Base-by-base conservation (phyloP, 2,888 invertebrate species). In the Abrostola triplasia region DNA sequence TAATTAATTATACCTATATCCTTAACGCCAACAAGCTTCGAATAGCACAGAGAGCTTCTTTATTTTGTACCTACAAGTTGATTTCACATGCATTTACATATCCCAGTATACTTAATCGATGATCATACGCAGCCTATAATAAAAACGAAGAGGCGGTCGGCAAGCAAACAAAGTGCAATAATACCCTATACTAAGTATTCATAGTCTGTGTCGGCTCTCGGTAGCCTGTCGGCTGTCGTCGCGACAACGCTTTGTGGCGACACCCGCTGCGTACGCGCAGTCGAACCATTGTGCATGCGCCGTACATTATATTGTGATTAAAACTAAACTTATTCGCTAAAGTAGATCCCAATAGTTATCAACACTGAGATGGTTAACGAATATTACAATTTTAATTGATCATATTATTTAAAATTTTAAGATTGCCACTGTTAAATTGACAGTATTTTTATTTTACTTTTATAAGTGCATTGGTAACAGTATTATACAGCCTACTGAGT, bases 201-300 rank as follows among this genome's bases (percentile, higher is more conserved):
- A 61, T 54, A 53, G 68, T 42, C 64, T 68, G 70, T 66, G 66
- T 60, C 75, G 63, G 76, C 51, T 60, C 63, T 68, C 82, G 75
- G 87, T 84, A 82, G 86, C 81, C 64, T 81, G 84, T 85, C 82
- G 73, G 44, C 70, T 82, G 83, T 82, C 84, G 73, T 59, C 67
- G 73, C 76, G 81, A 85, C 85, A 78, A 66, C 79, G 80, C 89
- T 90, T 89, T 89, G 90, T 89, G 81, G 68, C 81, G 84, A 87
- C 88, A 85, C 86, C 73, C 74, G 80, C 76, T 58, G 76, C 73
- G 76, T 60, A 65, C 65, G 64, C 50, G 60, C 64, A 67, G 59
- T 47, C 62, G 48, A 64, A 70, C 76, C 76, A 78, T 78, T 67
- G 76, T 74, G 69, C 64, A 67, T 64, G 61, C 56, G 47, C 36